phyloP scores from a whole-genome alignment of 2,888 invertebrate species.

The Pterostichus niger region DNA sequence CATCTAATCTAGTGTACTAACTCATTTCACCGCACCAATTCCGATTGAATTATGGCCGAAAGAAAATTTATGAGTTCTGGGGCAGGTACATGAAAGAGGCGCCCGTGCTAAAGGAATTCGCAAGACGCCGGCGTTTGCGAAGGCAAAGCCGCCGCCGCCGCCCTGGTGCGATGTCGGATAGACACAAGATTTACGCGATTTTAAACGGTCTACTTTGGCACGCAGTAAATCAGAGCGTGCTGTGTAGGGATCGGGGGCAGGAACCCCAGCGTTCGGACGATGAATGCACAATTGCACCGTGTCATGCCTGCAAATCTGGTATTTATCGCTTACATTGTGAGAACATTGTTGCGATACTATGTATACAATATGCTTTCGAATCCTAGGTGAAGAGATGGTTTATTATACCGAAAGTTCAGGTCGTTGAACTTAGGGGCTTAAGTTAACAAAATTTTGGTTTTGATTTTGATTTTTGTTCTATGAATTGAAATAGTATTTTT shows the following conservation, averaged over 20 bases:
- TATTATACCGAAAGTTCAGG: neutral
- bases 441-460: no score
- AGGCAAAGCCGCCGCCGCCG: neutral
- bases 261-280: constrained; percentile 1
- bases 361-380: neutral
- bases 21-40: constrained; percentile 65
- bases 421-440: neutral
- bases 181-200: constrained; percentile 67
- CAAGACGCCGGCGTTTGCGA: constrained; percentile 37
- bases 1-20: constrained; percentile 64
- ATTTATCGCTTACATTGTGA: constrained; percentile 25
- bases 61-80: constrained; percentile 60
- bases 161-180: neutral
- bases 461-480: no score
- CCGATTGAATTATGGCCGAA: constrained; percentile 63
- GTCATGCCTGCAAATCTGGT: constrained; percentile 45
- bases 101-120: constrained; percentile 42
- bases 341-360: neutral
- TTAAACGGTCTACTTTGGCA: constrained; percentile 66
- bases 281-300: constrained; percentile 49
- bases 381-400: neutral
- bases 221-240: constrained; percentile 63
- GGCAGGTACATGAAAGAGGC: constrained; percentile 64
- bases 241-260: constrained; percentile 1
- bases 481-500: no score